Conservation (phyloP, 2,113 vertebrate genomes). For the Phrynocephalus versicolor region DNA sequence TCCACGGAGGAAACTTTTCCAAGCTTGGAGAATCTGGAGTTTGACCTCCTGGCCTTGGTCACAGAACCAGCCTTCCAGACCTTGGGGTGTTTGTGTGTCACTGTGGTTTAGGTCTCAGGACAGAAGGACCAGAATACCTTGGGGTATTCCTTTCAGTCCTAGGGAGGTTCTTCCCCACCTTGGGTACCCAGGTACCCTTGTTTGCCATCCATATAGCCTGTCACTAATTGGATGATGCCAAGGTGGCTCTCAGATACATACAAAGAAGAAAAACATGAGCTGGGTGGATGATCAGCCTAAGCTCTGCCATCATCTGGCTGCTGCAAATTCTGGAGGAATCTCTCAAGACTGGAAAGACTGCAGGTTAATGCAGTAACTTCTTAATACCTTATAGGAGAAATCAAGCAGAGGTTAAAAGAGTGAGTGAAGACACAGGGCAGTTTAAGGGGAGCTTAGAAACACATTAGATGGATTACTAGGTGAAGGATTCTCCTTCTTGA, state of each 20-base stretch:
- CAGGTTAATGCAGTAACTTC: neutral
- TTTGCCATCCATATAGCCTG: conserved; percentile 55
- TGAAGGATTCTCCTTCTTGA: neutral
- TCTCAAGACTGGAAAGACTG: neutral
- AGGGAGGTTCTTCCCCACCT: too few relatives aligned
- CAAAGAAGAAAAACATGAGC: conserved; percentile 49
- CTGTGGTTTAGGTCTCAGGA: too few relatives aligned
- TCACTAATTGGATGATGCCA: conserved; percentile 64
- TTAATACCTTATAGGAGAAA: neutral
- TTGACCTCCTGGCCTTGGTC: neutral
- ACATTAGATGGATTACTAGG: neutral
- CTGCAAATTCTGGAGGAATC: neutral
- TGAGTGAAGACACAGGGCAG: rapidly evolving
- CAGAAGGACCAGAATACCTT: too few relatives aligned
- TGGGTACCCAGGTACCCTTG: neutral
- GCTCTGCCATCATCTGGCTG: conserved; percentile 28
- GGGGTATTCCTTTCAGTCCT: too few relatives aligned
- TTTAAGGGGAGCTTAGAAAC: neutral
- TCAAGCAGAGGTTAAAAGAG: neutral
- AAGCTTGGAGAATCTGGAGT: too few relatives aligned
- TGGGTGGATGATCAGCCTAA: conserved; percentile 33
- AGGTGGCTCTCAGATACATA: conserved; percentile 70
- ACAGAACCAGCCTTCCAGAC: too few relatives aligned
- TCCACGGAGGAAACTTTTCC: too few relatives aligned
- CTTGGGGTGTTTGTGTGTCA: neutral